These are phyloP conservation scores for Glyptemys insculpta DNA, from an alignment of 2,797 vertebrate species.

Conservation along the genomic window DNA sequence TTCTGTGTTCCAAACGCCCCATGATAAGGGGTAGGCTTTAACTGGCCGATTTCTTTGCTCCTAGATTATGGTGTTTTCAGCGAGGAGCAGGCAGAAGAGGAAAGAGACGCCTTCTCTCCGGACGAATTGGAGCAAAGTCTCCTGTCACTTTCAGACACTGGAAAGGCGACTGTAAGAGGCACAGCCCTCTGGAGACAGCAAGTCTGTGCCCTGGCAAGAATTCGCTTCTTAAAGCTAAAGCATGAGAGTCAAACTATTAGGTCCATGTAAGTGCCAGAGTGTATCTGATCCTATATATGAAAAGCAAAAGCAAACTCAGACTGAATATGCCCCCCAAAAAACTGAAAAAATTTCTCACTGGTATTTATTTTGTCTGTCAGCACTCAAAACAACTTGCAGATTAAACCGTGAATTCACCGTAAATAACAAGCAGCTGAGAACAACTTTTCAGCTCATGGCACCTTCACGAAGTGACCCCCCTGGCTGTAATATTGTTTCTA, in stretches of 20 bases:
- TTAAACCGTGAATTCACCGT: background rate
- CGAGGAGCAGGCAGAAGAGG: constrained; percentile 77
- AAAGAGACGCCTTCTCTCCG: constrained; percentile 31
- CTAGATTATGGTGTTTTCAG: constrained; percentile 85
- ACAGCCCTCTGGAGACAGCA: constrained; percentile 91
- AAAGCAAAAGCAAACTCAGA: background rate
- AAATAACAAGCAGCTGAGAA: background rate
- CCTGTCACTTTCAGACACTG: constrained; percentile 78
- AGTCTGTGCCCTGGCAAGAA: constrained; percentile 85
- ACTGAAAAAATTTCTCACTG: background rate
- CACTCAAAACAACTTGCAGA: background rate
- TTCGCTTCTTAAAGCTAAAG: constrained; percentile 89
- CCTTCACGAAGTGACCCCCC: background rate
- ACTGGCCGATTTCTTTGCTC: background rate
- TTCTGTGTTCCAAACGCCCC: background rate
- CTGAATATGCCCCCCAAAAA: background rate
- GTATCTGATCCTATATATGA: background rate
- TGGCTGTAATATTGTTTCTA: background rate
- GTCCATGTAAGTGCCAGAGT: constrained; percentile 84
- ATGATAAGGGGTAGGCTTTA: background rate
- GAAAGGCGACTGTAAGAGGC: constrained; percentile 39
- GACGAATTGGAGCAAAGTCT: constrained; percentile 77
- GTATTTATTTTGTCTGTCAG: background rate
- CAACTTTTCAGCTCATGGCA: background rate
- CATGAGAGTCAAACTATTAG: constrained; percentile 84